Conservation (phyloP, 1,140 invertebrate genomes). For the Pectinophora gossypiella region DNA sequence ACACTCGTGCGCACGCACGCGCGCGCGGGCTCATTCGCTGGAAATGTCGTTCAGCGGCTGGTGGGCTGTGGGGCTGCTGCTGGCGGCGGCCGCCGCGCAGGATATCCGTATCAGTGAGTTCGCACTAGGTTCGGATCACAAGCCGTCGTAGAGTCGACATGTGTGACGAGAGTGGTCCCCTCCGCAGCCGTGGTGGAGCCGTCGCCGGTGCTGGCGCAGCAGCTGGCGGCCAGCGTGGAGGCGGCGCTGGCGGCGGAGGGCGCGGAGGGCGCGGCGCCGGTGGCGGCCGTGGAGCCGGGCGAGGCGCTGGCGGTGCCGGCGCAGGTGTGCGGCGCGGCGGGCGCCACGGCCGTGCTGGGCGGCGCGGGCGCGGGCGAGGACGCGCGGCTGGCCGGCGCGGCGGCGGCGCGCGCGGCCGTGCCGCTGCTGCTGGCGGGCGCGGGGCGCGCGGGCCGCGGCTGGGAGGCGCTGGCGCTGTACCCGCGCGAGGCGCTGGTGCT, state of each 20-base stretch:
- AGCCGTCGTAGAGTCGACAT: too few relatives aligned
- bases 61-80: too few relatives aligned
- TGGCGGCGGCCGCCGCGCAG: not conserved
- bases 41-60: too few relatives aligned
- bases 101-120: not conserved
- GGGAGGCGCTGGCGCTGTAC: slow-evolving; percentile 34
- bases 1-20: not conserved
- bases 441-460: slow-evolving; percentile 14
- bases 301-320: slow-evolving; percentile 39
- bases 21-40: too few relatives aligned
- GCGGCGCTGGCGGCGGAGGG: not conserved
- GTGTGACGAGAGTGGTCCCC: too few relatives aligned
- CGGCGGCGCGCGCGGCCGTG: slow-evolving; percentile 43
- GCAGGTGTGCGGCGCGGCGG: slow-evolving; percentile 23
- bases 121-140: too few relatives aligned
- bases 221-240: slow-evolving; percentile 12
- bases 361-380: slow-evolving; percentile 12
- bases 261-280: slow-evolving; percentile 21
- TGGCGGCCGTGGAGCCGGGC: slow-evolving; percentile 24
- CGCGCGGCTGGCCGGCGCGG: slow-evolving; percentile 24
- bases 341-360: slow-evolving; percentile 2
- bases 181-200: slow-evolving; percentile 35
- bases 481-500: slow-evolving; percentile 28
- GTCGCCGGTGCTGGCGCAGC: slow-evolving; percentile 20
- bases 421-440: slow-evolving; percentile 32